These are phyloP conservation scores for Caenorhabditis imperialis DNA, from an alignment of 2,888 invertebrate species.

Conservation along the genomic window DNA sequence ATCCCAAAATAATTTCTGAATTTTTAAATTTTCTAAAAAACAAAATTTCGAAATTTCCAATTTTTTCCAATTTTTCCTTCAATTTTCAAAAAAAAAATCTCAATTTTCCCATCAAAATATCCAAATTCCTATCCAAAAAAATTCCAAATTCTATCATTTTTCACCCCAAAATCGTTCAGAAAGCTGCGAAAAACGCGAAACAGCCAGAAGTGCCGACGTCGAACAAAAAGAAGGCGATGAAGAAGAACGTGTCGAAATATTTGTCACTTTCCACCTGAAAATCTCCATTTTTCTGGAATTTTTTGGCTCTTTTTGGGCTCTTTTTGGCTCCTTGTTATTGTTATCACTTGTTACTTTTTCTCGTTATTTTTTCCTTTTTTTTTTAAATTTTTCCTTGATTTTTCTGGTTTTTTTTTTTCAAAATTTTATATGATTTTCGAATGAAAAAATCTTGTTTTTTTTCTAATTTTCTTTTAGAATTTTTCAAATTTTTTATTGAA, in stretches of 20 bases:
- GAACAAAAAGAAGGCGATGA: slow-evolving; percentile 58
- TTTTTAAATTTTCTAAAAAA: too few species aligned
- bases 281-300: background rate
- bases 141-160: too few species aligned
- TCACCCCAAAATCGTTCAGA: slow-evolving; percentile 17
- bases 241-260: slow-evolving; percentile 59
- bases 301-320: background rate
- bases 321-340: background rate
- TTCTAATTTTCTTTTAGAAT: background rate
- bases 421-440: too few species aligned
- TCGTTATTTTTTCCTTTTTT: background rate
- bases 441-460: background rate
- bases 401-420: too few species aligned
- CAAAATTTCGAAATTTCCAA: too few species aligned
- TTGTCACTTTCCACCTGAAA: slow-evolving; percentile 46
- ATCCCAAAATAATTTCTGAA: too few species aligned
- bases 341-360: background rate
- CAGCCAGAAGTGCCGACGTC: slow-evolving; percentile 34
- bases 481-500: background rate
- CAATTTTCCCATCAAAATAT: too few species aligned
- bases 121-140: too few species aligned
- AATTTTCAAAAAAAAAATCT: too few species aligned
- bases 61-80: too few species aligned
- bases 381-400: too few species aligned
- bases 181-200: slow-evolving; percentile 38